Evolutionary conservation across 2,113 vertebrate genomes (phyloP), one percentile per base, ranked within the genome.

Genomic region (Trematomus loennbergii): DNA sequence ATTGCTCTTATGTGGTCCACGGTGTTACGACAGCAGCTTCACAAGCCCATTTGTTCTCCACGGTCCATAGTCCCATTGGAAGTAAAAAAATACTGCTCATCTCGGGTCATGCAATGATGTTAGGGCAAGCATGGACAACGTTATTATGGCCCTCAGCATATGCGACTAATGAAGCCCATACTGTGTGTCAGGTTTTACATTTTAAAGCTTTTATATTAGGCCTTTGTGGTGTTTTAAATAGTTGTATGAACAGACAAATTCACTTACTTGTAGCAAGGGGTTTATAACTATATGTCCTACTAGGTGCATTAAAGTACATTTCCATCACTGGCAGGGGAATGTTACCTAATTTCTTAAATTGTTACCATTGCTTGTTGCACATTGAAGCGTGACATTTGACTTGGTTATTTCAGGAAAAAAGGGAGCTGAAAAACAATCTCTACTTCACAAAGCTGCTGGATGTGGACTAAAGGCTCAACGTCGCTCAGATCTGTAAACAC

Each of bases 1-100:
- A 96, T 94, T 93, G 92, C 93, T 93, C 89, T 90, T 90, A 93
- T 92, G 92, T 80, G 89, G 85, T 84, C 82, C 71, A 64, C 80
- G 40, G 78, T 61, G 83, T 68, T 86, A 82, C 78, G 89, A 87
- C 78, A 70, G 83, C 75, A 81, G 86, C 82, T 85, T 55, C 75
- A 5, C 74, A 1, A 73, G 86, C 79, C 78, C 89, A 88, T 93
- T 90, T 89, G 66, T 76, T 89, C 78, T 49, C 62, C 59, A 62
- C 70, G 72, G 62, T 70, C 36, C n/a, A 16, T 29, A 0, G 54
- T 67, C 25, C 71, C 40, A 62, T 29, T 53, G 59, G 53, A 83
- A 63, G 50, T 83, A 48, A 64, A 64, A 66, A 83, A 40, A 72
- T 45, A 15, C 29, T 55, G 82, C 18, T 82, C 50, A 17, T 61